phyloP scores from a whole-genome alignment of 2,113 vertebrate species.

The Dinomys branickii region DNA sequence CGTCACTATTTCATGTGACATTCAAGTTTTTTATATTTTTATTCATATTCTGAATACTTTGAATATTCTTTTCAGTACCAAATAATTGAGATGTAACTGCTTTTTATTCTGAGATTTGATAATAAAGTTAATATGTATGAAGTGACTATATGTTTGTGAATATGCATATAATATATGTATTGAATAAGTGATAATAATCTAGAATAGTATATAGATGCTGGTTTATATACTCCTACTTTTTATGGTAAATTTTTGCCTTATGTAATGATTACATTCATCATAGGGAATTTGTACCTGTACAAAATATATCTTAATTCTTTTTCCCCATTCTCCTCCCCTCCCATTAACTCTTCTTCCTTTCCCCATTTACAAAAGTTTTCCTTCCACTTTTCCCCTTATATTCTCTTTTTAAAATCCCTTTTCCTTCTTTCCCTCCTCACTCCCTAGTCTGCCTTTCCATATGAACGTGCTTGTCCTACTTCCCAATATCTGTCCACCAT shows the following conservation, averaged over 20 bases:
- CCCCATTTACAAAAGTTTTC: too few species aligned
- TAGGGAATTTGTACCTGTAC: not conserved
- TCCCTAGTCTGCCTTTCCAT: not conserved
- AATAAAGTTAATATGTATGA: not conserved
- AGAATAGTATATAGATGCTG: not conserved
- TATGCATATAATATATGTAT: not conserved
- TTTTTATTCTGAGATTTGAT: conserved; percentile 16
- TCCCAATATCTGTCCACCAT: not conserved
- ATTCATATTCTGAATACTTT: conserved; percentile 36
- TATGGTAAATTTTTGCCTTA: not conserved
- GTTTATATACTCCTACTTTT: not conserved
- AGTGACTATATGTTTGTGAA: conserved; percentile 37
- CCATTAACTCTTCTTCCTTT: too few species aligned
- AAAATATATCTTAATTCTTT: not conserved
- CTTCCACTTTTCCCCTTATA: too few species aligned
- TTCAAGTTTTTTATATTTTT: conserved; percentile 11
- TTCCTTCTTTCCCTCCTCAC: too few species aligned
- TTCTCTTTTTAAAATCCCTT: too few species aligned
- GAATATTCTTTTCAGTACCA: not conserved
- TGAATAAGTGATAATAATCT: conserved; percentile 10
- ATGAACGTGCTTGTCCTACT: not conserved
- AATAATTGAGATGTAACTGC: not conserved
- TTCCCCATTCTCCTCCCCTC: not conserved
- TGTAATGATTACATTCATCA: not conserved
- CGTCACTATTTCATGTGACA: conserved; percentile 27